These are phyloP conservation scores for Drosophila orosa DNA, from an alignment of 1,140 invertebrate species.

Conservation along the genomic window DNA sequence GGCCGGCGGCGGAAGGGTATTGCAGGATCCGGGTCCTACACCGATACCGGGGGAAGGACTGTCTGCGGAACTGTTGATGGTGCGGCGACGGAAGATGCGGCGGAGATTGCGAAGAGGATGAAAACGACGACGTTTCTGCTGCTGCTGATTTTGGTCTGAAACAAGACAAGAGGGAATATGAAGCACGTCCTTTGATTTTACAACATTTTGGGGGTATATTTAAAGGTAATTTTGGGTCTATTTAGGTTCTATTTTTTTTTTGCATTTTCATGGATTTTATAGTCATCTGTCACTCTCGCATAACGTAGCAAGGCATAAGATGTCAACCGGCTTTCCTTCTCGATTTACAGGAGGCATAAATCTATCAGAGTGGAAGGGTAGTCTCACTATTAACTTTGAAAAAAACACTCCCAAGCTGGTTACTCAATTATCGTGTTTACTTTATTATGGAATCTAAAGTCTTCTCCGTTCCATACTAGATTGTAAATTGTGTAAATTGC, in stretches of 20 bases:
- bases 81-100: slow-evolving; percentile 81
- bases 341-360: slow-evolving; percentile 31
- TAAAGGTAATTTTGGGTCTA: not conserved
- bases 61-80: slow-evolving; percentile 70
- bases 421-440: not conserved
- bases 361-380: not conserved
- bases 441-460: slow-evolving; percentile 11
- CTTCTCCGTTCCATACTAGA: too few species aligned
- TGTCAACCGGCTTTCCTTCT: not conserved
- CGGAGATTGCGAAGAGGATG: slow-evolving; percentile 83
- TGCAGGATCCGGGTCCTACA: slow-evolving; percentile 52
- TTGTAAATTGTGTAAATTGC: slow-evolving; percentile 5
- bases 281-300: not conserved
- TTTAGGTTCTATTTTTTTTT: not conserved
- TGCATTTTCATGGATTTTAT: not conserved
- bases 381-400: too few species aligned
- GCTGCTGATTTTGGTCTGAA: slow-evolving; percentile 63
- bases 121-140: slow-evolving; percentile 79
- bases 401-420: not conserved
- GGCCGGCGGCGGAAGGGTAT: slow-evolving; percentile 62
- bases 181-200: slow-evolving; percentile 17
- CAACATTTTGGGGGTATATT: slow-evolving; percentile 23
- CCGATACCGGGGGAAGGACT: slow-evolving; percentile 30
- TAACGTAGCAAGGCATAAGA: slow-evolving; percentile 9
- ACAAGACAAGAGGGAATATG: slow-evolving; percentile 12